These are phyloP conservation scores for Barbus barbus DNA, from an alignment of 2,113 vertebrate species.

Conservation along the genomic window DNA sequence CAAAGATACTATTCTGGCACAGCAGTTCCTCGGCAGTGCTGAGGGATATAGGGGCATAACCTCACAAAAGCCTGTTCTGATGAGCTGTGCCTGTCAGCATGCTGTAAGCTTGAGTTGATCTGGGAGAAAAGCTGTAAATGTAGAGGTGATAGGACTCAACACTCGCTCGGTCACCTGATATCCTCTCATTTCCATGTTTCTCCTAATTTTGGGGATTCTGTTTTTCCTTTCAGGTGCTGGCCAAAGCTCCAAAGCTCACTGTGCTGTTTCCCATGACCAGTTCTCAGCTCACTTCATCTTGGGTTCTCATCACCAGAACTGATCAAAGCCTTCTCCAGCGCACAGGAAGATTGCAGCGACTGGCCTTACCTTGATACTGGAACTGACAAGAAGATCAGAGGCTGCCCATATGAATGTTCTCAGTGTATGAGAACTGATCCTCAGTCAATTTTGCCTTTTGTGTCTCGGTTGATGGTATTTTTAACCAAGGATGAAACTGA, in stretches of 20 bases:
- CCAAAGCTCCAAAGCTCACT: background rate
- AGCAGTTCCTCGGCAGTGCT: constrained; percentile 64
- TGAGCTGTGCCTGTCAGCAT: constrained; percentile 63
- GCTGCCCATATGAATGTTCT: constrained; percentile 20
- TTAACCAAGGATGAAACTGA: constrained; percentile 5
- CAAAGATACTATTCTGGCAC: constrained; percentile 26
- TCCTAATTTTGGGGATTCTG: constrained; percentile 42
- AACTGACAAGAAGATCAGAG: constrained; percentile 56
- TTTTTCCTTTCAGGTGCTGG: constrained; percentile 38
- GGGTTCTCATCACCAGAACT: constrained; percentile 63
- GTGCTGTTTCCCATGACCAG: constrained; percentile 59
- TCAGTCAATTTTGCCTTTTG: background rate
- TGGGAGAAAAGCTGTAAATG: constrained; percentile 58
- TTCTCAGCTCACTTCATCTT: constrained; percentile 66
- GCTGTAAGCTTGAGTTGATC: constrained; percentile 54
- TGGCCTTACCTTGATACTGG: constrained; percentile 53
- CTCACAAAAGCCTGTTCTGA: constrained; percentile 61
- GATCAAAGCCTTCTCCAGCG: constrained; percentile 22
- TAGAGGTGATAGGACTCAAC: constrained; percentile 60
- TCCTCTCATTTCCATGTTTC: constrained; percentile 24
- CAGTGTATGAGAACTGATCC: background rate
- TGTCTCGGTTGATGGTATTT: background rate
- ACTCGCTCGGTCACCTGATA: constrained; percentile 44
- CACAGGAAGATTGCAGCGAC: constrained; percentile 55
- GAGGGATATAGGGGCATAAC: constrained; percentile 58